Evolutionary conservation across 2,797 vertebrate species (phyloP).

Genomic region (Tympanoctomys barrerae): DNA sequence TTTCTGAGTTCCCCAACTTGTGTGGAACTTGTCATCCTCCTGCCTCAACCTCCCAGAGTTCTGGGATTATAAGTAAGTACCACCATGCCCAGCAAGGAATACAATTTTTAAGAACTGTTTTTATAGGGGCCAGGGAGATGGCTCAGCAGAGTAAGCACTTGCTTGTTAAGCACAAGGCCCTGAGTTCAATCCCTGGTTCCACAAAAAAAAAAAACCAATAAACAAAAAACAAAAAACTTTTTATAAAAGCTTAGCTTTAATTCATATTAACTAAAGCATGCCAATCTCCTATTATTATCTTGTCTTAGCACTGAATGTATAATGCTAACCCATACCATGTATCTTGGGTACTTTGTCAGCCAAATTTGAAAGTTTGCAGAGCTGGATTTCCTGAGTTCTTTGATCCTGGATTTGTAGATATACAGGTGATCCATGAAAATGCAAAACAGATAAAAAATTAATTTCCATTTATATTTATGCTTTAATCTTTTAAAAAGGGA

Average conservation of each 20-base stretch:
- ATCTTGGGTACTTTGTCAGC: neutral
- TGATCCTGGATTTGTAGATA: neutral
- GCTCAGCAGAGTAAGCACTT: no score
- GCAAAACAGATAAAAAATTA: constrained; percentile 5
- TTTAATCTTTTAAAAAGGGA: constrained; percentile 41
- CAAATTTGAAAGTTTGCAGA: constrained; percentile 34
- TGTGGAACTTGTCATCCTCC: neutral
- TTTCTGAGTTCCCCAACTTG: neutral
- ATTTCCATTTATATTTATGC: neutral
- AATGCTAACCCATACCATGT: neutral
- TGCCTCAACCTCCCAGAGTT: neutral
- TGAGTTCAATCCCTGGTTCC: no score
- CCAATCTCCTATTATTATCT: neutral
- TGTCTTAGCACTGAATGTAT: constrained; percentile 22
- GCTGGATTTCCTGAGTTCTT: neutral
- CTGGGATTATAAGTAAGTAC: neutral
- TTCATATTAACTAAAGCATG: neutral
- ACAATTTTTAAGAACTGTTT: neutral
- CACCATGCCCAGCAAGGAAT: neutral
- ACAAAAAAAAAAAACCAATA: no score
- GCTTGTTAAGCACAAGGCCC: no score
- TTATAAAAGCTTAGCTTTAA: constrained; percentile 11
- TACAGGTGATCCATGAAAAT: neutral
- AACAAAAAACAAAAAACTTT: constrained; percentile 7
- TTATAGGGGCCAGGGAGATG: neutral